Conservation (phyloP, 2,888 invertebrate species). For the Portevinia maculata region DNA sequence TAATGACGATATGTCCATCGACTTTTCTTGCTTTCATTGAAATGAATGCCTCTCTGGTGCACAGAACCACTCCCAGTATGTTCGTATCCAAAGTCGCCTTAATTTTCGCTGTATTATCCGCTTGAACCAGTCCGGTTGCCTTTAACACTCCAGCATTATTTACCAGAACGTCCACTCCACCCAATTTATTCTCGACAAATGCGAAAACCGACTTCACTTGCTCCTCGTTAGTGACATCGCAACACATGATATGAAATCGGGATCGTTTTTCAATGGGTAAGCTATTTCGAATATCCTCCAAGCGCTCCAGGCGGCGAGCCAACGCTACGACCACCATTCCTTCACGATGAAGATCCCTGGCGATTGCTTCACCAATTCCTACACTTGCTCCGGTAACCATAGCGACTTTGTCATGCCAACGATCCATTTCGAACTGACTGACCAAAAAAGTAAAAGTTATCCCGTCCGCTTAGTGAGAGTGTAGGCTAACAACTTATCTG, state of each 20-base stretch:
- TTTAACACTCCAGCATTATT: conserved; percentile 84
- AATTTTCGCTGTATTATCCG: conserved; percentile 78
- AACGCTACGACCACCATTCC: conserved; percentile 85
- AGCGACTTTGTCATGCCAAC: conserved; percentile 86
- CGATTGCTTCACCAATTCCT: conserved; percentile 83
- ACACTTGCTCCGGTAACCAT: conserved; percentile 87
- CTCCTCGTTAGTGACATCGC: conserved; percentile 85
- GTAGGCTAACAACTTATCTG: no score
- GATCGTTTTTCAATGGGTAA: no score
- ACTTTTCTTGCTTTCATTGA: conserved; percentile 83
- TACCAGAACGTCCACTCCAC: conserved; percentile 85
- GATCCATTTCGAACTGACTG: no score
- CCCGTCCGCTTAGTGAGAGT: no score
- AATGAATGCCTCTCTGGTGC: conserved; percentile 83
- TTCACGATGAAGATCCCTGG: conserved; percentile 75
- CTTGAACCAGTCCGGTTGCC: conserved; percentile 77
- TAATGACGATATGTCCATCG: conserved; percentile 84
- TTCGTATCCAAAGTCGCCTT: conserved; percentile 83
- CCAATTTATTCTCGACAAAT: conserved; percentile 83
- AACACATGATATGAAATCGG: conserved; percentile 75
- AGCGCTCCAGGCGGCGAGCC: conserved; percentile 80
- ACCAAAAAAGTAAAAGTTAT: no score
- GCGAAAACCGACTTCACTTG: conserved; percentile 84
- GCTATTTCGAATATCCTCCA: conserved; percentile 75
- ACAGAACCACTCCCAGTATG: conserved; percentile 83